phyloP scores from a whole-genome alignment of 2,888 invertebrate genomes.

The Apodemia duryi region DNA sequence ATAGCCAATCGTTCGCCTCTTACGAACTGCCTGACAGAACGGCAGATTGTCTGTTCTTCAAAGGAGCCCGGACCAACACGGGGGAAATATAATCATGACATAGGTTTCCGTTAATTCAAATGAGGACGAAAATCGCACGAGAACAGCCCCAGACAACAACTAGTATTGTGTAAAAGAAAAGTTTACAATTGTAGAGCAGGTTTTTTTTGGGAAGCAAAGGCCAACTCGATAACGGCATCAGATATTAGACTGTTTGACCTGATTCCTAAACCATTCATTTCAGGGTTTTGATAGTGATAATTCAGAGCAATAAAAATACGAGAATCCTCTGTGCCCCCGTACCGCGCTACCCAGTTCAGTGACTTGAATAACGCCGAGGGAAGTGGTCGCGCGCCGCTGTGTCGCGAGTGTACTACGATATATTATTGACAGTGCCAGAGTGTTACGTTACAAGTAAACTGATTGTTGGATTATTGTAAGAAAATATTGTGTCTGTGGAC shows the following conservation, averaged over 20 bases:
- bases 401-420: conserved; percentile 37
- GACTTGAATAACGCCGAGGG: conserved; percentile 57
- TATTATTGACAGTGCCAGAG: conserved; percentile 60
- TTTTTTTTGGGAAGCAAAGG: conserved; percentile 9
- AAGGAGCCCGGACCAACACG: no score
- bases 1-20: no score
- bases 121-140: not conserved
- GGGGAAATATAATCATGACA: no score
- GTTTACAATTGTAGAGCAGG: not conserved
- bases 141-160: not conserved
- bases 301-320: conserved; percentile 56
- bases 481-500: conserved; percentile 55
- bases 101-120: not conserved
- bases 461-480: conserved; percentile 41
- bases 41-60: no score
- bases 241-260: conserved; percentile 47
- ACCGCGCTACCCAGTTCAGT: conserved; percentile 66
- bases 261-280: conserved; percentile 54
- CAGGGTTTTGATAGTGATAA: conserved; percentile 66
- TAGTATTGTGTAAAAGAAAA: conserved; percentile 1
- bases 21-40: no score
- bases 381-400: conserved; percentile 42
- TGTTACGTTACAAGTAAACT: conserved; percentile 36
- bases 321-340: conserved; percentile 49
- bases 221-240: conserved; percentile 14